Evolutionary conservation across 64 coral and sea anemone genomes (phyloP), one percentile per base, ranked within the genome.

Genomic region (Trachythela sp.): DNA sequence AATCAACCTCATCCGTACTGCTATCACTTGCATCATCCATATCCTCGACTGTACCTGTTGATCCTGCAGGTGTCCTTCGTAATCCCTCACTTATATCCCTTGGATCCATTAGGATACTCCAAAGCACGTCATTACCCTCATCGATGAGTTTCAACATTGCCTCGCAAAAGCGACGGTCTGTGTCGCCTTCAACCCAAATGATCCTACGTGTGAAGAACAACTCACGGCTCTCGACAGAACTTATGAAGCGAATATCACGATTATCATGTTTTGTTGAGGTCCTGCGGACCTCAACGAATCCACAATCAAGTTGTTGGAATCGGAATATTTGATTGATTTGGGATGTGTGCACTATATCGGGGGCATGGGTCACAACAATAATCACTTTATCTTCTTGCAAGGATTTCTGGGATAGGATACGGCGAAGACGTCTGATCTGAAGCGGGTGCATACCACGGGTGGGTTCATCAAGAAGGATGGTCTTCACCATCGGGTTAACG

Each of bases 101-200:
- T 37, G 75, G 75, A 39, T 87, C 92, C 27, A 85, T 48, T 2
- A 97, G 39, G 26, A 88, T 56, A 36, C 94, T 92, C 84, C 88
- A 88, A 4, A 94, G 75, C 30, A 89, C 95, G 4, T 45, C 14
- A 30, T 88, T 39, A 48, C 92, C 92, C 11, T 90, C 90, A 91
- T 97, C 95, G 85, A 97, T 94, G 20, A 97, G 64, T 48, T 89
- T 93, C 48, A 97, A 59, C 49, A 97, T 86, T 0, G 90, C 90
- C 29, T 97, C 92, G 31, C 94, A 90, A 51, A 97, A 97, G 48
- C 95, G 88, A 15, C 89, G 94, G 39, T 97, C 95, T 29, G 92
- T 97, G 48, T 97, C 90, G 50, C 95, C 95, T 76, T 97, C 95
- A 1, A 97, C 95, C 95, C 95, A 97, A 36, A 97, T 70, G 42